These are phyloP conservation scores for Henricia sp. DNA, from an alignment of 53 echinoderm and acorn worm genomes.

Conservation along the genomic window DNA sequence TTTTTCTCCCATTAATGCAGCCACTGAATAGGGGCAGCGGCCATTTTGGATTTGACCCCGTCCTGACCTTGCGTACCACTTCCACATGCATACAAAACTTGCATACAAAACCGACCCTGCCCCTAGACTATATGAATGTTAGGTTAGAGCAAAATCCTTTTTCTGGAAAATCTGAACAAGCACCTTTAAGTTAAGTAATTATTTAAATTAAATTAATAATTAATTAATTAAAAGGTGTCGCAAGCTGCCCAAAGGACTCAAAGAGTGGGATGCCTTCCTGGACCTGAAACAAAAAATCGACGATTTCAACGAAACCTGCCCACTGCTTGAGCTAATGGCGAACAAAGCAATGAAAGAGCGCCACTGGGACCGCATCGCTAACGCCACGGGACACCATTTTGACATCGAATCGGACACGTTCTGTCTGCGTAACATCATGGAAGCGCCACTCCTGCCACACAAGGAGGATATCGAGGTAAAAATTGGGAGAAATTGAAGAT, in stretches of 20 bases:
- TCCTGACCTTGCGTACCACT: no score
- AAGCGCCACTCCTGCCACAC: conserved; percentile 85
- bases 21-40: no score
- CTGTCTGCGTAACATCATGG: conserved; percentile 90
- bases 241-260: conserved; percentile 91
- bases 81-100: no score
- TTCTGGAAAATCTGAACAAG: no score
- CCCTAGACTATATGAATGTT: no score
- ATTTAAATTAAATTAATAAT: no score
- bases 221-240: conserved; percentile 70
- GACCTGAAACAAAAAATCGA: conserved; percentile 97
- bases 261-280: conserved; percentile 95
- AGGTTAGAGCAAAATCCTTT: no score
- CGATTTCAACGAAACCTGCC: conserved; percentile 99
- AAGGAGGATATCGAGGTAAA: conserved; percentile 98
- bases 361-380: conserved; percentile 94
- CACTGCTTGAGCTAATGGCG: conserved; percentile 95
- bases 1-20: no score
- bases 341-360: conserved; percentile 96
- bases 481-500: no score
- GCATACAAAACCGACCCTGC: no score
- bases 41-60: no score
- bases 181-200: no score
- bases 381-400: conserved; percentile 82
- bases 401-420: conserved; percentile 93